Conservation (phyloP, 2,888 invertebrate genomes). For the Trichogramma evanescens region DNA sequence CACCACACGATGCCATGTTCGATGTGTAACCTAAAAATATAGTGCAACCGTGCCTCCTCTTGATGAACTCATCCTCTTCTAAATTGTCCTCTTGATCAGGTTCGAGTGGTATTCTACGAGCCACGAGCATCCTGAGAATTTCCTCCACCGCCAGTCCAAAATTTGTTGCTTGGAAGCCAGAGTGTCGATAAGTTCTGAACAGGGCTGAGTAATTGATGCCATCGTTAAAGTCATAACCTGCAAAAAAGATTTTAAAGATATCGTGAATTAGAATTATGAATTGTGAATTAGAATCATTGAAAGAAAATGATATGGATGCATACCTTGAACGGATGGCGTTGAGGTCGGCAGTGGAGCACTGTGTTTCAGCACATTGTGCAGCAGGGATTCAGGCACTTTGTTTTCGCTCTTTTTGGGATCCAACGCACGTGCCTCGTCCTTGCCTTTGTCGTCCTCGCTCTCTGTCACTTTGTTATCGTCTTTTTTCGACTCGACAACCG, state of each 20-base stretch:
- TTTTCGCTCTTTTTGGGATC: slow-evolving; percentile 16
- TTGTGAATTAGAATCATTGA: background rate
- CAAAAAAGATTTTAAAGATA: slow-evolving; percentile 3
- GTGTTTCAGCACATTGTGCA: slow-evolving; percentile 65
- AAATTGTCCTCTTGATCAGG: slow-evolving; percentile 61
- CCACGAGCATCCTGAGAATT: slow-evolving; percentile 76
- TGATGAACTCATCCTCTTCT: slow-evolving; percentile 75
- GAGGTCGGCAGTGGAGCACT: slow-evolving; percentile 62
- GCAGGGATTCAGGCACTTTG: slow-evolving; percentile 51
- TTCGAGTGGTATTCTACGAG: slow-evolving; percentile 60
- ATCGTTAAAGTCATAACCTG: slow-evolving; percentile 89
- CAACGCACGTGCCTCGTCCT: background rate
- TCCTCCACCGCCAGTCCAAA: slow-evolving; percentile 86
- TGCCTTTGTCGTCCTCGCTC: background rate
- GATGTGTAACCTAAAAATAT: slow-evolving; percentile 97
- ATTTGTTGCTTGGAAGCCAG: slow-evolving; percentile 97
- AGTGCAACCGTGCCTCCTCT: slow-evolving; percentile 74
- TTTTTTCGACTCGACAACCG: no score
- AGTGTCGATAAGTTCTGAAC: slow-evolving; percentile 68
- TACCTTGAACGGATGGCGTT: slow-evolving; percentile 60
- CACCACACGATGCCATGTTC: slow-evolving; percentile 86
- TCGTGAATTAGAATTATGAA: background rate
- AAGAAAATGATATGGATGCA: background rate
- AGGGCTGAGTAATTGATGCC: slow-evolving; percentile 81
- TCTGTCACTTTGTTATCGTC: background rate